Base-by-base conservation (phyloP, 1,140 invertebrate species). In the Hestina assimilis region DNA sequence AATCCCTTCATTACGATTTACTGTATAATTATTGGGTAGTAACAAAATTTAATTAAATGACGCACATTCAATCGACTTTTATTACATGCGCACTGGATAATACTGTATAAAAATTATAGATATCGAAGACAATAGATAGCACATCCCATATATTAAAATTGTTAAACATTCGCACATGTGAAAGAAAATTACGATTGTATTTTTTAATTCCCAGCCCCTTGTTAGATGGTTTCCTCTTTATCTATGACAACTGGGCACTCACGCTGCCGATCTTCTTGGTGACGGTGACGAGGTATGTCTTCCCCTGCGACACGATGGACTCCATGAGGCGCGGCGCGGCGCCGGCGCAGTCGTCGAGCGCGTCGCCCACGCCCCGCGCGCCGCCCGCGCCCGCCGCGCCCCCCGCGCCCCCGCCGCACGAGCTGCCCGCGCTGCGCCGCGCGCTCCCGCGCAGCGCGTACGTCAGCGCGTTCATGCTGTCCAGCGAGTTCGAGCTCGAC, bases 221-320 rank as follows among this genome's bases (percentile, higher is more conserved):
- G n/a, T n/a, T n/a, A n/a, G n/a, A n/a, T n/a, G n/a, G n/a, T n/a
- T n/a, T n/a, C n/a, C n/a, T n/a, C n/a, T n/a, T n/a, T 28, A 28
- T 28, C 4, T 28, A 1, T 28, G 8, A 9, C 2, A 6, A 9
- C 6, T 5, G 6, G 24, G 6, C 11, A 81, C 83, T 79, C 48
- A 86, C 79, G 40, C 79, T 79, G 47, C 81, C 79, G 15, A 87
- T 87, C 62, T 75, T 81, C 73, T 82, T 79, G 29, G 72, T 81
- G 38, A 83, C 45, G 8, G 76, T 83, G 55, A 86, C 79, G 56
- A 83, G 74, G 54, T 86, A 86, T 2, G 80, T 78, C 70, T 78
- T 75, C 1, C 83, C 80, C 61, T 81, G 79, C 4, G 72, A 75
- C 23, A 83, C 75, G 51, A 86, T 83, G 61, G 75, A 76, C 72